Evolutionary conservation across 1,140 invertebrate genomes (phyloP).

Genomic region (Brachionus manjavacas): DNA sequence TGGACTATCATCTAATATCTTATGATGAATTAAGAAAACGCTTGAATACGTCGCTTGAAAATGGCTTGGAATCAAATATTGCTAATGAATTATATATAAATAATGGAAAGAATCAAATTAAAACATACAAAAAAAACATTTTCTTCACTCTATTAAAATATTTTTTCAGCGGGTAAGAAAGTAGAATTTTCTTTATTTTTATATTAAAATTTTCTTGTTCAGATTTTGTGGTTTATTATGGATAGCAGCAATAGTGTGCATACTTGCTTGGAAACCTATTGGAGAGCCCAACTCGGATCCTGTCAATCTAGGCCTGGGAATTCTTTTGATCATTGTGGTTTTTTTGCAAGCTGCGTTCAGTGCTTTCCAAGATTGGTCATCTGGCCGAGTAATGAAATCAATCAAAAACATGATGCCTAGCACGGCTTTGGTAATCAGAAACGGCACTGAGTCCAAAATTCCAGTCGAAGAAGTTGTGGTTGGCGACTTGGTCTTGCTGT

Average conservation of each 20-base stretch:
- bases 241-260: slow-evolving; percentile 24
- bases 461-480: slow-evolving; percentile 89
- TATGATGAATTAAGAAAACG: slow-evolving; percentile 6
- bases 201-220: neutral
- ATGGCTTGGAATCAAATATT: neutral
- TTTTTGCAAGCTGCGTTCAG: slow-evolving; percentile 32
- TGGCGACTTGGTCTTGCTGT: slow-evolving; percentile 86
- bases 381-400: slow-evolving; percentile 22
- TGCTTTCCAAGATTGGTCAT: slow-evolving; percentile 33
- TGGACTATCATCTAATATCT: neutral
- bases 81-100: neutral
- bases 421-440: slow-evolving; percentile 72
- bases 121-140: neutral
- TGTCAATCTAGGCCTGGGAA: neutral
- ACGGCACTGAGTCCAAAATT: slow-evolving; percentile 54
- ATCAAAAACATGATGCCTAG: slow-evolving; percentile 22
- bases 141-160: neutral
- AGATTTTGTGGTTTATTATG: slow-evolving; percentile 12
- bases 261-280: slow-evolving; percentile 22
- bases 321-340: neutral
- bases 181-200: neutral
- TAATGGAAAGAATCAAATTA: slow-evolving; percentile 13
- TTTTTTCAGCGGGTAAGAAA: slow-evolving; percentile 8
- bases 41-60: slow-evolving; percentile 3
- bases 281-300: neutral